Percentiles rank a stretch among this genome's conserved stretches.
Conservation (phyloP, 1,140 invertebrate genomes). For the Polyergus mexicanus region DNA sequence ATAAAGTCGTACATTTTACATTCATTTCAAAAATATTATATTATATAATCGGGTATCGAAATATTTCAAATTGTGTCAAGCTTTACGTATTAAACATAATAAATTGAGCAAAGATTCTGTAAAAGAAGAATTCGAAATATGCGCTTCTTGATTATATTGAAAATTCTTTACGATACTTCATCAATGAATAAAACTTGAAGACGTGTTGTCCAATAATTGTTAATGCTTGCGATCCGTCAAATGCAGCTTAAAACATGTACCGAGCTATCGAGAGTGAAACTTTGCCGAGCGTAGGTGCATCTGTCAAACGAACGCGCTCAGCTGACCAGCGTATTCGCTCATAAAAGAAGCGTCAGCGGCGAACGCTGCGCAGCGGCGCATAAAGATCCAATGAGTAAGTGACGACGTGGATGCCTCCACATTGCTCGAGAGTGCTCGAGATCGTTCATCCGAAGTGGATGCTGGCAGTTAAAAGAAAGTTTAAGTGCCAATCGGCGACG, state of each 20-base stretch:
- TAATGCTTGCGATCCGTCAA: constrained; percentile 47
- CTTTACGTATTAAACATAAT: not conserved
- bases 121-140: not conserved
- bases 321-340: constrained; percentile 28
- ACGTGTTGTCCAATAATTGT: constrained; percentile 38
- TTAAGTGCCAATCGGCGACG: constrained; percentile 60
- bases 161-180: not conserved
- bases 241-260: constrained; percentile 73
- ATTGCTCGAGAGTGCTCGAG: constrained; percentile 53
- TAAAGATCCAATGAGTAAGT: constrained; percentile 68
- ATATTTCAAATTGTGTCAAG: not conserved
- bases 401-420: constrained; percentile 60
- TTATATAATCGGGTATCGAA: not conserved
- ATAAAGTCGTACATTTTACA: not conserved
- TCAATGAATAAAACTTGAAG: constrained; percentile 16
- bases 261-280: constrained; percentile 64
- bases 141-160: not conserved
- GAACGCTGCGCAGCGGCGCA: constrained; percentile 31
- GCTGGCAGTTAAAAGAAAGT: constrained; percentile 59
- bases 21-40: not conserved
- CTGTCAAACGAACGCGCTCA: constrained; percentile 62
- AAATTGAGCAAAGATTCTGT: not conserved
- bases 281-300: constrained; percentile 57
- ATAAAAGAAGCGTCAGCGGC: constrained; percentile 51
- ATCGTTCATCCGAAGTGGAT: constrained; percentile 59